Base-by-base conservation (phyloP, 1,140 invertebrate species). In the Drosophila elegans region DNA sequence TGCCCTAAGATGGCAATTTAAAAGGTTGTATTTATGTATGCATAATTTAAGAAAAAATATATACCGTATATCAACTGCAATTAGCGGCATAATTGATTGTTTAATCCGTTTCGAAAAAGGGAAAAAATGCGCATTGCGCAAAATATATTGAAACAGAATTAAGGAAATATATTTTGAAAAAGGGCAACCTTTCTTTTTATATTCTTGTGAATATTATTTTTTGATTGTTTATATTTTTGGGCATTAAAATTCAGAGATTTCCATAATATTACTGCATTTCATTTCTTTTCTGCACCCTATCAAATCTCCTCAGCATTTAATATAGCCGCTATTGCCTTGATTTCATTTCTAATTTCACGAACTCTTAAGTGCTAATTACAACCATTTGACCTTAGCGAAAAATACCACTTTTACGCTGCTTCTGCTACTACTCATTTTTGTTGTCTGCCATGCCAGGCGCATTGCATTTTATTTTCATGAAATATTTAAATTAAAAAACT, bases 401-500 rank as follows among this genome's bases (percentile, higher is more conserved):
- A 27, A 9, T 21, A 21, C 13, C 46, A n/a, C 12, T 13, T 67
- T 39, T 66, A 36, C 57, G n/a, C 46, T 21, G 54, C 9, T 3
- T 10, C 25, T 21, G 2, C 6, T 9, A 7, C 29, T 6, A 25
- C 25, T 38, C 2, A 12, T 13, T 34, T 16, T n/a, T 39, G 32
- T 39, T 69, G 21, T 2, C 34, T 42, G 57, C 7, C 5, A 1
- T 29, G 27, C 54, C 34, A 36, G 12, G 38, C 34, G 42, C 67
- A 57, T 48, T 67, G 68, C 54, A 82, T 78, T 82, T 77, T 44
- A 77, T 77, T 77, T 77, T 61, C 34, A 60, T 69, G 55, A 66
- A 77, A 77, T 76, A 77, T 77, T 77, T 77, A 77, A 77, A 77
- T 77, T 77, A 77, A 77, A 77, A 77, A 77, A 77, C 74, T 77